Evolutionary conservation across 2,797 vertebrate genomes (phyloP).

Genomic region (Esox masquinongy): DNA sequence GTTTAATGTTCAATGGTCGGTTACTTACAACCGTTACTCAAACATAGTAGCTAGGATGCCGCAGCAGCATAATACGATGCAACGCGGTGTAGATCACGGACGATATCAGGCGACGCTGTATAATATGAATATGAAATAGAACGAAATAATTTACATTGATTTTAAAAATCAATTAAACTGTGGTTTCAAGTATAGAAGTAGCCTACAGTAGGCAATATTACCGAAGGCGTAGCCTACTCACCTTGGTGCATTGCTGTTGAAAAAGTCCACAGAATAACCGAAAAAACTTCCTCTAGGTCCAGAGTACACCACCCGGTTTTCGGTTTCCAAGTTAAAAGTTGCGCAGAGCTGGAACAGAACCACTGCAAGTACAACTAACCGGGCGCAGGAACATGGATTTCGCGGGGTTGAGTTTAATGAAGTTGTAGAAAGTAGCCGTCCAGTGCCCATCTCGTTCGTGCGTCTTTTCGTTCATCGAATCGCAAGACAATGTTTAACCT

Average conservation of each 20-base stretch:
- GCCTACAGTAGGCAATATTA: neutral
- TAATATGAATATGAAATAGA: neutral
- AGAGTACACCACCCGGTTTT: conserved; percentile 69
- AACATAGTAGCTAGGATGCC: neutral
- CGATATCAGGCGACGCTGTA: neutral
- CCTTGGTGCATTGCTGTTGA: conserved; percentile 71
- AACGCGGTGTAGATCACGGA: neutral
- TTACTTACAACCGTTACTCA: neutral
- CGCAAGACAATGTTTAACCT: conserved; percentile 33
- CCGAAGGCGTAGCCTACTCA: conserved; percentile 47
- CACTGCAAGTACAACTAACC: conserved; percentile 33
- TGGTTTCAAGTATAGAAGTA: neutral
- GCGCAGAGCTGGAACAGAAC: conserved; percentile 51
- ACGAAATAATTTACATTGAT: neutral
- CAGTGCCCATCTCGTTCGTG: conserved; percentile 61
- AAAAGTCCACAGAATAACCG: conserved; percentile 84
- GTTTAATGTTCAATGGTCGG: too few species aligned
- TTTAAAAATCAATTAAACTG: neutral
- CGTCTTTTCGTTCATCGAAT: conserved; percentile 61
- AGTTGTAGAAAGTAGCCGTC: conserved; percentile 44
- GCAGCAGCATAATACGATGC: neutral
- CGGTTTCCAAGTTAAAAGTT: conserved; percentile 80
- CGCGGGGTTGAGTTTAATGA: conserved; percentile 20
- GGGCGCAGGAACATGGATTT: neutral
- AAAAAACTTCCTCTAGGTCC: conserved; percentile 81